phyloP scores from a whole-genome alignment of 2,888 invertebrate genomes.

The Dichetophora obliterata region DNA sequence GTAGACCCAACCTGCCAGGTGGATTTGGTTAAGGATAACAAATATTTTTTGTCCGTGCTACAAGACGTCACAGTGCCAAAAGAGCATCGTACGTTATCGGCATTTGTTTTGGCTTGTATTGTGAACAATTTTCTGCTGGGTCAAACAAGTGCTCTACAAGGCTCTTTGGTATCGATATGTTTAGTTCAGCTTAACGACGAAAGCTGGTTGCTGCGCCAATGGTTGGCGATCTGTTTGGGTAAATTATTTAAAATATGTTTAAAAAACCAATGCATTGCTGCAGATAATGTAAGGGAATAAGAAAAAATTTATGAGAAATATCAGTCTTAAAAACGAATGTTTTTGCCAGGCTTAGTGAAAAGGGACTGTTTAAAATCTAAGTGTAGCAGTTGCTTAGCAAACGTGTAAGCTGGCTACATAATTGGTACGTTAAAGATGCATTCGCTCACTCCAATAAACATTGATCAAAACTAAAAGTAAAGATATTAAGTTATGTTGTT shows the following conservation, averaged over 20 bases:
- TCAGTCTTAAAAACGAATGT: background rate
- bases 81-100: constrained; percentile 92
- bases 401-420: no score
- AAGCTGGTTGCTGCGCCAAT: constrained; percentile 79
- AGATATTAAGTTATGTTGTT: no score
- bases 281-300: background rate
- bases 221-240: constrained; percentile 94
- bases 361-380: no score
- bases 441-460: no score
- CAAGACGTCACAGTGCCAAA: constrained; percentile 88
- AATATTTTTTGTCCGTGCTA: constrained; percentile 93
- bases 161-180: constrained; percentile 90
- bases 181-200: constrained; percentile 87
- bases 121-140: constrained; percentile 90
- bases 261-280: background rate
- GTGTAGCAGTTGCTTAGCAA: no score
- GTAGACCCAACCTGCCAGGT: constrained; percentile 96
- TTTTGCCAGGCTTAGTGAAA: no score
- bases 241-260: constrained; percentile 62
- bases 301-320: background rate
- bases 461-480: no score
- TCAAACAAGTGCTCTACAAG: constrained; percentile 91
- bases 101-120: constrained; percentile 94
- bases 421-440: no score
- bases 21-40: constrained; percentile 95